Evolutionary conservation across 2,888 invertebrate species (phyloP).

Genomic region (Pheosia tremula): DNA sequence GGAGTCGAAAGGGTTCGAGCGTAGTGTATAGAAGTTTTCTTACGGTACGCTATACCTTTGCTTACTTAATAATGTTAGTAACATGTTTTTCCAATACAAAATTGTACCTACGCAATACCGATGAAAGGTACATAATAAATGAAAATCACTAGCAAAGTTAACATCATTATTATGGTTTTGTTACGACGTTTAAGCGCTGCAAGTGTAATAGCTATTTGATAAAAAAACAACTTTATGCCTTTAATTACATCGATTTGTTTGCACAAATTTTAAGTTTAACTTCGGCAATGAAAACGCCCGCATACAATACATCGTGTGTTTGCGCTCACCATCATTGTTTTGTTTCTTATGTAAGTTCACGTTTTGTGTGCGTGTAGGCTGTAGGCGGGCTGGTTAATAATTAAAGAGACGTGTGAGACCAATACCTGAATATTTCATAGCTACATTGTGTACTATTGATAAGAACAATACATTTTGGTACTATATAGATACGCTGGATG

Average conservation of each 20-base stretch:
- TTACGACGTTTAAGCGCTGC: too few relatives aligned
- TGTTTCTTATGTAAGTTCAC: neutral
- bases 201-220: too few relatives aligned
- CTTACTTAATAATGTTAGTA: neutral
- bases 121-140: neutral
- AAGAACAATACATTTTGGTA: too few relatives aligned
- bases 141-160: neutral
- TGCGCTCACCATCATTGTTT: neutral
- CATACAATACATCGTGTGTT: constrained; percentile 4
- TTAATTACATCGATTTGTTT: too few relatives aligned
- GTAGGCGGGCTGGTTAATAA: constrained; percentile 9
- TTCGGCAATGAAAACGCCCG: constrained; percentile 19
- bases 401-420: constrained; percentile 4
- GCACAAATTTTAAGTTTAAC: neutral
- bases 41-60: neutral
- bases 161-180: too few relatives aligned
- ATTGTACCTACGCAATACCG: neutral
- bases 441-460: too few relatives aligned
- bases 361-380: neutral
- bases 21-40: constrained; percentile 1
- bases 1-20: neutral
- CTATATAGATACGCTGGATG: too few relatives aligned
- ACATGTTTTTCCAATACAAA: constrained; percentile 1
- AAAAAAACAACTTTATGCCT: too few relatives aligned
- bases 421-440: neutral